These are phyloP conservation scores for Manis crassicaudata DNA, from an alignment of 2,797 vertebrate genomes.

Conservation along the genomic window DNA sequence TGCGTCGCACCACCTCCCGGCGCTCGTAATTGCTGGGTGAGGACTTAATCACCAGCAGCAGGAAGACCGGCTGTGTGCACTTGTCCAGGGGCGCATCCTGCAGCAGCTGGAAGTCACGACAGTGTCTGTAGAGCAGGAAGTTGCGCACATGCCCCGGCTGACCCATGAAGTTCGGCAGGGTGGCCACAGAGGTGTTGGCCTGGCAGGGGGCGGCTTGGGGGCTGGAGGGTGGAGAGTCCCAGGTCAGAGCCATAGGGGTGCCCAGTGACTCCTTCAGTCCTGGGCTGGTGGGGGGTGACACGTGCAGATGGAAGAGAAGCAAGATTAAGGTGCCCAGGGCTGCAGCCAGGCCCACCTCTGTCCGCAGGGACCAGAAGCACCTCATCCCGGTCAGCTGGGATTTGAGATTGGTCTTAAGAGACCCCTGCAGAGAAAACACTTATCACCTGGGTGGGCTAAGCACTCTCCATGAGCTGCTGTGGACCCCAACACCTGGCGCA, in stretches of 20 bases:
- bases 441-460: too few species aligned
- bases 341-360: background rate
- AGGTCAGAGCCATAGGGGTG: fast-evolving
- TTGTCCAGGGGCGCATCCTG: slow-evolving; percentile 85
- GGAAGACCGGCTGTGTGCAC: slow-evolving; percentile 86
- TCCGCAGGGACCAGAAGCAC: background rate
- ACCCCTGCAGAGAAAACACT: background rate
- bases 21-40: slow-evolving; percentile 89
- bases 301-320: background rate
- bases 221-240: fast-evolving
- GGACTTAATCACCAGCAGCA: slow-evolving; percentile 92
- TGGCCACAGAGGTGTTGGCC: slow-evolving; percentile 72
- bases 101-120: slow-evolving; percentile 86
- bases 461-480: background rate
- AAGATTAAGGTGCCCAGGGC: background rate
- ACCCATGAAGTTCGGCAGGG: slow-evolving; percentile 77
- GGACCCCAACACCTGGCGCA: background rate
- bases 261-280: fast-evolving
- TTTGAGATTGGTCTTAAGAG: background rate
- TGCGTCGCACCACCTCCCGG: slow-evolving; percentile 89
- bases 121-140: slow-evolving; percentile 89
- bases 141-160: slow-evolving; percentile 83
- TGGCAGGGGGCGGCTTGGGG: slow-evolving; percentile 60
- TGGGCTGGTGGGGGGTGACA: fast-evolving
- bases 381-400: slow-evolving; percentile 7